phyloP scores from a whole-genome alignment of 35 echinoderm and acorn worm species.

The Nesometra sesokonis region DNA sequence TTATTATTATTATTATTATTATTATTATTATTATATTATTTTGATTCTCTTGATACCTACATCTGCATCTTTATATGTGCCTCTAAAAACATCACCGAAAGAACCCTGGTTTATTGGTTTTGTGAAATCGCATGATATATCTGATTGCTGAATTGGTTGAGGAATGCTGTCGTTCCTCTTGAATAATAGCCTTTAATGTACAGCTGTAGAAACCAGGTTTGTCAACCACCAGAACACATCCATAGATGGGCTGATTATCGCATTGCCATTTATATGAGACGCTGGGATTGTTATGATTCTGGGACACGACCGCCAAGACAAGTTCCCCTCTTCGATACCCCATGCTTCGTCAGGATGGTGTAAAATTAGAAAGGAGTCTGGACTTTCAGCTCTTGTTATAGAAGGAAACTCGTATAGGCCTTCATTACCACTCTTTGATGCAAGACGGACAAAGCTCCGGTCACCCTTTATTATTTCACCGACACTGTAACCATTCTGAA shows the following conservation, averaged over 20 bases:
- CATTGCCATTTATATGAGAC: background rate
- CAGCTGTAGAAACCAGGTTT: background rate
- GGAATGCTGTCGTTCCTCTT: background rate
- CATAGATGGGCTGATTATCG: background rate
- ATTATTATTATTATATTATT: background rate
- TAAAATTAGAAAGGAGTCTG: too few species aligned
- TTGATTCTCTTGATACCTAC: constrained; percentile 14
- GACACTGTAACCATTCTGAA: too few species aligned
- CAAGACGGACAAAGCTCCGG: too few species aligned
- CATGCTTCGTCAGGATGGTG: too few species aligned
- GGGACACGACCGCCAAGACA: too few species aligned
- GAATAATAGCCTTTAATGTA: background rate
- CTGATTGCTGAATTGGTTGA: constrained; percentile 14
- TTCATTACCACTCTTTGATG: too few species aligned
- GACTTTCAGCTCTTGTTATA: too few species aligned
- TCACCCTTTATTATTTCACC: too few species aligned
- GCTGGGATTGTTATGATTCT: background rate
- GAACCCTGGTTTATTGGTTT: constrained; percentile 17
- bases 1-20: too few species aligned
- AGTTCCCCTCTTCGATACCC: too few species aligned
- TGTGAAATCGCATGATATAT: constrained; percentile 15
- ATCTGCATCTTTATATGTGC: background rate
- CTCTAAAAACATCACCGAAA: constrained; percentile 31
- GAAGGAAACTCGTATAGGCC: too few species aligned
- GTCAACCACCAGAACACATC: background rate